Percentiles rank a stretch among this genome's conserved stretches.
Conservation (phyloP, 2,113 vertebrate species). For the Urocitellus parryii region DNA sequence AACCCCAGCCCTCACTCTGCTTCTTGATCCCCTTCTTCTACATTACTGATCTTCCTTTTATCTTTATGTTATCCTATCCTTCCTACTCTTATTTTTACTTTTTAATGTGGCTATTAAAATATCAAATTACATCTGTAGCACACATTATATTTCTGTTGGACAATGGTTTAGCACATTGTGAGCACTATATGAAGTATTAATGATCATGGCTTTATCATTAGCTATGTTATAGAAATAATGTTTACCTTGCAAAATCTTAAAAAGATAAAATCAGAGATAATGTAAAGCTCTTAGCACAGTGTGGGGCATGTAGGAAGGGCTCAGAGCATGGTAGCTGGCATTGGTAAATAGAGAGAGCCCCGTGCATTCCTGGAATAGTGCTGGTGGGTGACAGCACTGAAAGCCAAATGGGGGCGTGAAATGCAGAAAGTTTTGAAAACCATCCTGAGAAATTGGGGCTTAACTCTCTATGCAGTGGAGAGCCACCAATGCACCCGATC, state of each 20-base stretch:
- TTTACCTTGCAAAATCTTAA: not conserved
- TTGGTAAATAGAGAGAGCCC: not conserved
- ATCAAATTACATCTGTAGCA: too few relatives aligned
- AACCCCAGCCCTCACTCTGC: too few relatives aligned
- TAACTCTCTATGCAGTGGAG: slow-evolving; percentile 14
- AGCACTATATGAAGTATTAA: not conserved
- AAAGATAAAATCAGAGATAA: not conserved
- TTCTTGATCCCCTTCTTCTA: too few relatives aligned
- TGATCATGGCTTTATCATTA: not conserved
- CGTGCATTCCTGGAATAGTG: not conserved
- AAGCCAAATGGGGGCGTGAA: not conserved
- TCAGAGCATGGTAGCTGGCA: not conserved
- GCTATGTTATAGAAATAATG: not conserved
- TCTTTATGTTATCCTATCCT: too few relatives aligned
- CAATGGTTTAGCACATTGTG: not conserved
- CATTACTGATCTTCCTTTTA: too few relatives aligned
- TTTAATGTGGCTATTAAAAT: too few relatives aligned
- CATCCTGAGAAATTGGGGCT: slow-evolving; percentile 13
- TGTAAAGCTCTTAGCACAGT: not conserved
- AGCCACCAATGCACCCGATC: slow-evolving; percentile 42
- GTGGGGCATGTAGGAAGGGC: not conserved
- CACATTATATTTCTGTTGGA: not conserved
- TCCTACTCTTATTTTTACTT: too few relatives aligned
- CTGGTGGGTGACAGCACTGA: not conserved
- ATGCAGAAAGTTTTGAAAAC: slow-evolving; percentile 49